Base-by-base conservation (phyloP, 2,888 invertebrate species). In the Nycteola revayana region DNA sequence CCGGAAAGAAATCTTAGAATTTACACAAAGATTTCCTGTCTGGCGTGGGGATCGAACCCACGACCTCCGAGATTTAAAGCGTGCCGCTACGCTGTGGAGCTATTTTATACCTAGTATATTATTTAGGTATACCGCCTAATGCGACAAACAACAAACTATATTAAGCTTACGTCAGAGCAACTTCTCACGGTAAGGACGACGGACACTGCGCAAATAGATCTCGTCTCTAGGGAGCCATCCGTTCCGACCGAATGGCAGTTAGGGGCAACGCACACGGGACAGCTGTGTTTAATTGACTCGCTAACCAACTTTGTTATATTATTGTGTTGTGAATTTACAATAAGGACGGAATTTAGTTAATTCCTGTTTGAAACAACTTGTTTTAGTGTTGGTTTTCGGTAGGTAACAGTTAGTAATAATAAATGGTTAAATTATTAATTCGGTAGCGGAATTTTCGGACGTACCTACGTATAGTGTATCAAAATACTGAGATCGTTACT, bases 191-290 rank as follows among this genome's bases (percentile, higher is more conserved):
- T 36, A 44, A 44, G 47, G 42, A 37, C 44, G 48, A 36, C 30
- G 46, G 21, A 54, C 51, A 54, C 39, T 32, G 56, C 42, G 59
- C 59, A 57, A 60, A 66, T 63, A 66, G 66, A 56, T 52, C 49
- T 26, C 1, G 24, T 9, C 72, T 58, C 66, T n/a, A 9, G 71
- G 65, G 72, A 63, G 49, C 60, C 62, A 71, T 72, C 55, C 51
- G 60, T 68, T 57, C 53, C 53, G 44, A 52, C 23, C 57, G 60
- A 54, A 55, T 57, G 55, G 56, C 54, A 49, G 59, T 44, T 44
- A 59, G 46, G 52, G 32, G 38, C 44, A 41, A 45, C 49, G 44
- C 56, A 50, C 59, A 39, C 50, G 51, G 55, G 51, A 52, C 49
- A 35, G 36, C 44, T 39, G 48, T 58, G 54, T 54, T 56, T 58